Conservation (phyloP, 2,888 invertebrate species). For the Drosophila hamatofila region DNA sequence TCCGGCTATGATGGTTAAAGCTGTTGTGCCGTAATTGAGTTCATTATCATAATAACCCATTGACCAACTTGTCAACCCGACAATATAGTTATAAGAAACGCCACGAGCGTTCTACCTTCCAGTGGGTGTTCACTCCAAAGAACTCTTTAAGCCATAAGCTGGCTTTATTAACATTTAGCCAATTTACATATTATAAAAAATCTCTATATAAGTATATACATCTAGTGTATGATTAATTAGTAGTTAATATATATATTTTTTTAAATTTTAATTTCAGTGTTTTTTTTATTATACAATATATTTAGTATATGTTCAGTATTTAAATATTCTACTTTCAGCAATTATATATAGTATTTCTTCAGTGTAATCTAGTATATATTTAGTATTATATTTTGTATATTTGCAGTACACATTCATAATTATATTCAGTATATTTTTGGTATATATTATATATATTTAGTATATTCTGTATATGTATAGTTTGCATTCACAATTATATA, state of each 20-base stretch:
- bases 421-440: not conserved
- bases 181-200: not conserved
- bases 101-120: constrained; percentile 12
- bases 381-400: not conserved
- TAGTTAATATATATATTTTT: not conserved
- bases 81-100: constrained; percentile 58
- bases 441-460: not conserved
- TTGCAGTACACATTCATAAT: too few relatives aligned
- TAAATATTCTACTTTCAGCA: not conserved
- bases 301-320: not conserved
- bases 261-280: not conserved
- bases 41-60: constrained; percentile 82
- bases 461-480: too few relatives aligned
- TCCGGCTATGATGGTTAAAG: constrained; percentile 45
- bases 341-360: not conserved
- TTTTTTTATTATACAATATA: not conserved
- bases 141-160: not conserved
- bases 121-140: constrained; percentile 30
- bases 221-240: not conserved
- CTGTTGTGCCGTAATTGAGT: constrained; percentile 73
- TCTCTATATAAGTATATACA: not conserved
- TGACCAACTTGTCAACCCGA: constrained; percentile 72
- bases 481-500: too few relatives aligned
- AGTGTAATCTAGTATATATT: not conserved
- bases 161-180: not conserved